Conservation (phyloP, 2,797 vertebrate species). For the Austrolebias charrua region DNA sequence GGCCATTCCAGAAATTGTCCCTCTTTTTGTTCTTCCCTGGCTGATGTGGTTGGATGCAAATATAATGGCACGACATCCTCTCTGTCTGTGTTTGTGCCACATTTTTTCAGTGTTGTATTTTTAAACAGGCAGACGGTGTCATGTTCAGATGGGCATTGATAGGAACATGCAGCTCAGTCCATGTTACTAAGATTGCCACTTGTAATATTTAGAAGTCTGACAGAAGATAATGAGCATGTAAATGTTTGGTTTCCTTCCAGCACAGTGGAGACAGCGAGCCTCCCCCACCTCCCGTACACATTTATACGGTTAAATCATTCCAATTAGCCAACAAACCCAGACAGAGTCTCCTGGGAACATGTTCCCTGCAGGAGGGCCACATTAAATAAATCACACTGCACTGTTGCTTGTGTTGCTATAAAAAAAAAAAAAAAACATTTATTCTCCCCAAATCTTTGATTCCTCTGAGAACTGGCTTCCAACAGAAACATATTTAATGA, state of each 20-base stretch:
- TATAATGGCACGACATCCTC: not conserved
- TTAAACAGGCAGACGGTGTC: not conserved
- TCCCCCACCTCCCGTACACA: slow-evolving; percentile 20
- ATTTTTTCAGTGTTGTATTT: not conserved
- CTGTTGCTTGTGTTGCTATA: slow-evolving; percentile 45
- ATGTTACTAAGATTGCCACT: slow-evolving; percentile 43
- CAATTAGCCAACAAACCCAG: slow-evolving; percentile 72
- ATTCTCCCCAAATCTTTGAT: slow-evolving; percentile 41
- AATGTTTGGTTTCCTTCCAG: slow-evolving; percentile 64
- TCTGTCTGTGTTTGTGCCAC: not conserved
- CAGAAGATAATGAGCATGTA: slow-evolving; percentile 66
- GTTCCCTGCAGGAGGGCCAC: slow-evolving; percentile 62
- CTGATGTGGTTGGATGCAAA: not conserved
- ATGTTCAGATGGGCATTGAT: not conserved
- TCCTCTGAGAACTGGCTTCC: slow-evolving; percentile 45
- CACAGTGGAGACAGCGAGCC: slow-evolving; percentile 37
- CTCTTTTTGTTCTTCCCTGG: too few species aligned
- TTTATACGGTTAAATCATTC: slow-evolving; percentile 69
- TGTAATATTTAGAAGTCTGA: slow-evolving; percentile 55
- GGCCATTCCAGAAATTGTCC: too few species aligned
- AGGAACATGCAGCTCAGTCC: slow-evolving; percentile 29
- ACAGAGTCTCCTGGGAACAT: slow-evolving; percentile 63
- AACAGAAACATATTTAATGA: slow-evolving; percentile 53
- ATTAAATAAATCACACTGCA: slow-evolving; percentile 69
- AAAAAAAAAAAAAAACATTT: not conserved